phyloP scores from a whole-genome alignment of 2,888 invertebrate species.

The Plebejus anna region DNA sequence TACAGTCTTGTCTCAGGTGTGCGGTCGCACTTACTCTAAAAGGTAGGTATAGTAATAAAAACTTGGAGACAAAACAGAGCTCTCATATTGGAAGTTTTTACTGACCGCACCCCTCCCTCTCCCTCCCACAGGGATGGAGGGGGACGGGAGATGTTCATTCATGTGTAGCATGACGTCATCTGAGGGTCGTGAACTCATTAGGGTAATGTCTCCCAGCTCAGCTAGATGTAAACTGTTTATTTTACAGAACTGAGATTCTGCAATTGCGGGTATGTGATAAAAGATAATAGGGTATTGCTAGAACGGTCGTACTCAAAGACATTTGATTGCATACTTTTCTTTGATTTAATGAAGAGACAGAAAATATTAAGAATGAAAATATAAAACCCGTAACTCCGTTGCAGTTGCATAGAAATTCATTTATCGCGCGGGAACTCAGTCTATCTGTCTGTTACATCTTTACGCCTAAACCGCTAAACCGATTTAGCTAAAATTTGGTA shows the following conservation, averaged over 20 bases:
- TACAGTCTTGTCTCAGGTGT: no score
- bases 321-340: no score
- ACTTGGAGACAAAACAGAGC: conserved; percentile 5
- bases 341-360: no score
- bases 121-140: conserved; percentile 39
- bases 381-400: no score
- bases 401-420: no score
- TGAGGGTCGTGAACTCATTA: conserved; percentile 66
- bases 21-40: no score
- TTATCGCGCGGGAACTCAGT: no score
- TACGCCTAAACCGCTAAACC: no score
- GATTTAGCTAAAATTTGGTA: no score
- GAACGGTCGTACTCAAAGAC: no score
- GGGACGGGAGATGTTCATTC: conserved; percentile 65
- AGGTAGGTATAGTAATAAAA: background rate
- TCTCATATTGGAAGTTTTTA: conserved; percentile 4
- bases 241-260: background rate
- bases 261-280: background rate
- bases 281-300: background rate
- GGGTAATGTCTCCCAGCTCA: conserved; percentile 45
- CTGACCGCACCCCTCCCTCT: background rate
- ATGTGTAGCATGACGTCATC: conserved; percentile 70
- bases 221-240: conserved; percentile 38
- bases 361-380: no score
- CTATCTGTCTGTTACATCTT: no score